A percentile compares a stretch with the other conserved stretches of the same genome.
These are phyloP conservation scores for Adela reaumurella DNA, from an alignment of 2,888 invertebrate genomes.

Conservation along the genomic window DNA sequence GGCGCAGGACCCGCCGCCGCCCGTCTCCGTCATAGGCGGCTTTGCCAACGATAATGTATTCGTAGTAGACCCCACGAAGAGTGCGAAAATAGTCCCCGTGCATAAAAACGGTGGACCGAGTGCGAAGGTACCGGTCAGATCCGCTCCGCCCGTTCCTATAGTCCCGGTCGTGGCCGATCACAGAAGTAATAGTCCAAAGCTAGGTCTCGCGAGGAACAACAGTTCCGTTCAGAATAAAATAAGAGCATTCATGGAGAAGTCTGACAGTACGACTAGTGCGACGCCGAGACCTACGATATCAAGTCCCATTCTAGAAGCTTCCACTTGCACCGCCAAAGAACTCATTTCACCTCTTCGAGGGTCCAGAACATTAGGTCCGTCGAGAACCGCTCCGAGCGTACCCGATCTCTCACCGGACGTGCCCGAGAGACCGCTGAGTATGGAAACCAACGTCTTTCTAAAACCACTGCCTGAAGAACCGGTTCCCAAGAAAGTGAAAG, in stretches of 20 bases:
- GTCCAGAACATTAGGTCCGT: conserved; percentile 57
- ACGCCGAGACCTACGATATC: conserved; percentile 76
- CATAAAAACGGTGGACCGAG: conserved; percentile 40
- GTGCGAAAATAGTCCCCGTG: conserved; percentile 55
- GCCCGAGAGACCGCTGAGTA: conserved; percentile 49
- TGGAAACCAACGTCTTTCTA: conserved; percentile 33
- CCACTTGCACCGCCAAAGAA: conserved; percentile 76
- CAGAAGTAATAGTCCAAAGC: conserved; percentile 32
- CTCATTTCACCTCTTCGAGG: conserved; percentile 62
- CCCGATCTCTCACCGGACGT: conserved; percentile 34
- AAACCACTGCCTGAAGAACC: conserved; percentile 50
- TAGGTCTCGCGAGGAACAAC: conserved; percentile 30
- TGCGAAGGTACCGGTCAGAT: conserved; percentile 43
- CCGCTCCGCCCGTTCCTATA: conserved; percentile 64
- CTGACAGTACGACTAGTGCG: conserved; percentile 55
- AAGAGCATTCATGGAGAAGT: conserved; percentile 42
- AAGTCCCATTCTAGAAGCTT: conserved; percentile 75
- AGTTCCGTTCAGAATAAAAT: conserved; percentile 42
- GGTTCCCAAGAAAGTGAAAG: conserved; percentile 46
- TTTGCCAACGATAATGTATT: conserved; percentile 1
- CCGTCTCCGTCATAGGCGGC: conserved; percentile 14
- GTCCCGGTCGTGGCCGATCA: conserved; percentile 30
- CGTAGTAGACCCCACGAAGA: conserved; percentile 24
- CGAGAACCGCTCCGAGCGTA: conserved; percentile 56
- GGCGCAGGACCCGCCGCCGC: conserved; percentile 14